Evolutionary conservation across 2,113 vertebrate species (phyloP).

Genomic region (Rhadina sibilatrix): DNA sequence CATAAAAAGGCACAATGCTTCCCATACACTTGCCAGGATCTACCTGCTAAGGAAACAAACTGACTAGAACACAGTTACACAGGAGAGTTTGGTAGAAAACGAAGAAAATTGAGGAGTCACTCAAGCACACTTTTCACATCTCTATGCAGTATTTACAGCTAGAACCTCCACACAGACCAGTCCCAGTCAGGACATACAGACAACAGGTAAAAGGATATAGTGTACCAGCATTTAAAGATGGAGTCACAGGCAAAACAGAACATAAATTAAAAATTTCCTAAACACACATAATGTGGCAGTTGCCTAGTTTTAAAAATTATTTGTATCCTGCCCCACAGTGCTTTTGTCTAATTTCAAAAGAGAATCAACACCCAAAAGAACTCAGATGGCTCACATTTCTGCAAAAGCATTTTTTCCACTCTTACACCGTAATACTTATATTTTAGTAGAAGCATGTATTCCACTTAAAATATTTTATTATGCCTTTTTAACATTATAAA

Average conservation of each 20-base stretch:
- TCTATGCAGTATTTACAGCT: background rate
- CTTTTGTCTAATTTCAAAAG: background rate
- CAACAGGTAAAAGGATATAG: background rate
- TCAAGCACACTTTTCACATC: background rate
- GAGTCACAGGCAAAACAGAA: background rate
- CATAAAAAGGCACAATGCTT: background rate
- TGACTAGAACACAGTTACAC: background rate
- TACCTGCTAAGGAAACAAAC: background rate
- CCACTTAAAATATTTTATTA: background rate
- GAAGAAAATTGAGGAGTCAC: background rate
- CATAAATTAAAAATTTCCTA: background rate
- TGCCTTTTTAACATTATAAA: background rate
- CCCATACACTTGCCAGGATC: background rate
- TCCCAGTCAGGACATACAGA: background rate
- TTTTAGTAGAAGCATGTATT: background rate
- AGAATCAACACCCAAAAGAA: background rate
- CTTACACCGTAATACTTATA: background rate
- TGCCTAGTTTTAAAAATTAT: background rate
- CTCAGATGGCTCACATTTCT: background rate
- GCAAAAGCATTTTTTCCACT: background rate
- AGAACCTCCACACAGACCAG: background rate
- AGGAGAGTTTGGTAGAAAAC: background rate
- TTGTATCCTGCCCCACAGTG: accelerated
- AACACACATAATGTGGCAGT: background rate
- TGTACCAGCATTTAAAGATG: background rate